Conservation (phyloP, 2,797 vertebrate species). For the Spondyliosoma cantharus region DNA sequence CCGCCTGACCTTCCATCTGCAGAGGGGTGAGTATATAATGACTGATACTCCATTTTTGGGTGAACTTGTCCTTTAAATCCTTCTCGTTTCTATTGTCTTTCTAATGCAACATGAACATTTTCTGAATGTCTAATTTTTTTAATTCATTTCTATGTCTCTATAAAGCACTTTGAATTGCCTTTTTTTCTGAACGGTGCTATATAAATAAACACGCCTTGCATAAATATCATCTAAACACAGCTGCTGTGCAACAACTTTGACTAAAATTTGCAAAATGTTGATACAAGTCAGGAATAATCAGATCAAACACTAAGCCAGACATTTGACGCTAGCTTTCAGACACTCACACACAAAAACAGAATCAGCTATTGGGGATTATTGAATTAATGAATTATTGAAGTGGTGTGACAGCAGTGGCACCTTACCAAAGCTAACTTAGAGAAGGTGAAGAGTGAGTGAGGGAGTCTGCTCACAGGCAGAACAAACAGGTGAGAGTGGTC, state of each 20-base stretch:
- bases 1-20: no score
- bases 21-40: no score
- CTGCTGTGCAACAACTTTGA: not conserved
- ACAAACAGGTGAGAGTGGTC: slow-evolving; percentile 46
- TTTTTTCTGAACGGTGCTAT: no score
- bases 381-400: no score
- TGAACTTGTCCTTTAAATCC: no score
- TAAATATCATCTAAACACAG: not conserved
- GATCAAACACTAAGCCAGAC: slow-evolving; percentile 1
- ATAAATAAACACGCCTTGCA: no score
- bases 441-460: not conserved
- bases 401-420: slow-evolving; percentile 36
- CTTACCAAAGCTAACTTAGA: slow-evolving; percentile 24
- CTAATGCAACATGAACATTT: no score
- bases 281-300: not conserved
- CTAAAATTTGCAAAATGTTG: not conserved
- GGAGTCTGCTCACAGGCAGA: slow-evolving; percentile 11
- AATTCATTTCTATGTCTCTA: no score
- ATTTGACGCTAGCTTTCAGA: slow-evolving; percentile 21
- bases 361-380: slow-evolving; percentile 32
- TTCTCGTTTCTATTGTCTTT: no score
- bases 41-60: no score
- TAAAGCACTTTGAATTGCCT: no score
- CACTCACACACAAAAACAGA: slow-evolving; percentile 20
- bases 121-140: no score